A percentile compares a stretch with the other conserved stretches of the same genome.
phyloP scores from a whole-genome alignment of 37 sponge, comb jelly and placozoan species.

The Crambe crambe region DNA sequence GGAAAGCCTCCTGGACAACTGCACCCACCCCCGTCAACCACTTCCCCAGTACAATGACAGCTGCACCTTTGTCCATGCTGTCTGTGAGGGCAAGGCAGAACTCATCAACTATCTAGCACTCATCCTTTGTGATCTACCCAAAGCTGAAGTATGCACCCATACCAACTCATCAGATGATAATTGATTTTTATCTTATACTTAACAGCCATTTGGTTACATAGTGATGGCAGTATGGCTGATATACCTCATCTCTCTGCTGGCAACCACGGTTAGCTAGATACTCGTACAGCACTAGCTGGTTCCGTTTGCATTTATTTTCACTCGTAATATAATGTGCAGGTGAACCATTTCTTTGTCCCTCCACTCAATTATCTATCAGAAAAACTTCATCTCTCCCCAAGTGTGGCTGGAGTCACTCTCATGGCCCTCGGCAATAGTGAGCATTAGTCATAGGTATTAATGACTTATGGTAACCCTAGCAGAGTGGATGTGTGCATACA shows the following conservation, averaged over 20 bases:
- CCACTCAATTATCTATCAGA: slow-evolving; percentile 71
- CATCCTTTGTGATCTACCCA: slow-evolving; percentile 50
- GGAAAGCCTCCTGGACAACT: slow-evolving; percentile 10
- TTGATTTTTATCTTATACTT: not conserved
- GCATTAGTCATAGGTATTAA: too few relatives aligned
- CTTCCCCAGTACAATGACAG: slow-evolving; percentile 42
- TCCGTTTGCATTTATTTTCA: not conserved
- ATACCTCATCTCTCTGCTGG: slow-evolving; percentile 76
- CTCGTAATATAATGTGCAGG: slow-evolving; percentile 28
- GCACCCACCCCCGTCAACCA: slow-evolving; percentile 11
- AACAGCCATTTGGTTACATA: slow-evolving; percentile 62
- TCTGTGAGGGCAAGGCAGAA: slow-evolving; percentile 37
- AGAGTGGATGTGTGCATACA: not conserved
- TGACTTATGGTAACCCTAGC: too few relatives aligned
- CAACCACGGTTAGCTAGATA: slow-evolving; percentile 69
- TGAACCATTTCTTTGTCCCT: slow-evolving; percentile 75
- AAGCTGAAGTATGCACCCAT: slow-evolving; percentile 27
- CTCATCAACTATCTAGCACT: slow-evolving; percentile 72
- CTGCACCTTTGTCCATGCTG: slow-evolving; percentile 51
- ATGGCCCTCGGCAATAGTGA: slow-evolving; percentile 84
- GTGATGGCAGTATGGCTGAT: slow-evolving; percentile 67
- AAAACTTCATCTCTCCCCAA: slow-evolving; percentile 65
- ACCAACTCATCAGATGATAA: not conserved
- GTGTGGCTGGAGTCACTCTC: slow-evolving; percentile 82
- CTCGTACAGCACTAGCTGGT: not conserved